Evolutionary conservation across 2,797 vertebrate species (phyloP), one percentile per base, ranked within the genome.

Genomic region (Hirundo rustica): DNA sequence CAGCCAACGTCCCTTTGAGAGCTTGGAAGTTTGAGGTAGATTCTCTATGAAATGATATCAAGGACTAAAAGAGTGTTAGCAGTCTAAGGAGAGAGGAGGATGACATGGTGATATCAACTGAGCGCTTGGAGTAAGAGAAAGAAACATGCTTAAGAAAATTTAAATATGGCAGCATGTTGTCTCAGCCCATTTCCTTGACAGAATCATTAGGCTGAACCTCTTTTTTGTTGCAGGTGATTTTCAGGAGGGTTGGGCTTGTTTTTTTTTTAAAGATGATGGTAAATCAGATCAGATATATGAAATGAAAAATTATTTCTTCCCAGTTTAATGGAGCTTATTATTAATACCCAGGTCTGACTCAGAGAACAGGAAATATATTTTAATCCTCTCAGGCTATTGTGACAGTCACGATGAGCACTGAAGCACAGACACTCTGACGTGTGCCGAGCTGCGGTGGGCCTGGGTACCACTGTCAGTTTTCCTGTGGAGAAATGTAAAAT

Each of bases 401-500:
- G 80, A 67, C 34, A 78, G 88, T 92, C 93, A 89, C 61, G 58
- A 76, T 2, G 21, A 90, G 77, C 23, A 12, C 61, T n/a, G 72
- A 75, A 88, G 93, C 85, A 57, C 79, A 94, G 94, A 83, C 48
- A 42, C 85, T 82, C 23, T 93, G 84, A 94, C 1, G 12, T 58
- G 57, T 20, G 67, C 57, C 0, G 1, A 82, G 73, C 85, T 45
- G 54, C 1, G 1, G 57, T 42, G 16, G 85, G 85, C 38, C 47
- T 22, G 40, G 84, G 86, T 58, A 89, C 85, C 94, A 86, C 73
- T 0, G 0, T 53, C 82, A 3, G 1, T 53, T 55, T 20, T 47
- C 42, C 88, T 65, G 44, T 73, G 88, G 93, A 97, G 95, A 91
- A 73, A 96, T 90, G 45, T 57, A 93, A 97, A 97, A 96, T 5